These are phyloP conservation scores for Halictus quadricinctus DNA, from an alignment of 2,888 invertebrate genomes.

Conservation along the genomic window DNA sequence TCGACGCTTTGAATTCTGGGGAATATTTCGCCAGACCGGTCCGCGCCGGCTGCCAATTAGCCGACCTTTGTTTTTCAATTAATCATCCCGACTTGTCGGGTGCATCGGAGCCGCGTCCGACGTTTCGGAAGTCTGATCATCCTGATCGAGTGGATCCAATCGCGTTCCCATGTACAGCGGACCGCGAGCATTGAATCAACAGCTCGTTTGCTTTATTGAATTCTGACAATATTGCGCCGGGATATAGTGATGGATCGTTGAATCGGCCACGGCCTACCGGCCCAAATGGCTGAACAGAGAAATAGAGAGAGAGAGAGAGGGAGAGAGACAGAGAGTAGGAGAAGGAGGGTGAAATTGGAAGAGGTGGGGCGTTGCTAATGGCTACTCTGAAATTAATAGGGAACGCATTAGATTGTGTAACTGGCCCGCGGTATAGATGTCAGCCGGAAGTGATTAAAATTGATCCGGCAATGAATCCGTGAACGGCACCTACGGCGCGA, in stretches of 20 bases:
- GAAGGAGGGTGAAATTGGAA: neutral
- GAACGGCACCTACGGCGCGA: constrained; percentile 46
- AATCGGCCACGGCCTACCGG: constrained; percentile 14
- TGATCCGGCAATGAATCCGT: constrained; percentile 57
- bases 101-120: constrained; percentile 1
- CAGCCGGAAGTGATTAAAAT: constrained; percentile 57
- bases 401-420: constrained; percentile 56
- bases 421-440: constrained; percentile 28
- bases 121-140: constrained; percentile 47
- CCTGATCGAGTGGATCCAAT: constrained; percentile 51
- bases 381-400: constrained; percentile 58
- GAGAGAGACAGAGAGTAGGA: neutral
- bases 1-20: neutral
- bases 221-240: constrained; percentile 54
- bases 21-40: neutral
- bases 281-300: neutral
- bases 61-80: constrained; percentile 20
- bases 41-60: neutral
- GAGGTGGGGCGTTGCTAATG: constrained; percentile 37
- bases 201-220: constrained; percentile 62
- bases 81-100: constrained; percentile 7
- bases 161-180: constrained; percentile 28
- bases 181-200: constrained; percentile 43
- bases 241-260: constrained; percentile 48
- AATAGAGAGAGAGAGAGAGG: neutral